Evolutionary conservation across 2,888 invertebrate species (phyloP).

Genomic region (Xanthia togata): DNA sequence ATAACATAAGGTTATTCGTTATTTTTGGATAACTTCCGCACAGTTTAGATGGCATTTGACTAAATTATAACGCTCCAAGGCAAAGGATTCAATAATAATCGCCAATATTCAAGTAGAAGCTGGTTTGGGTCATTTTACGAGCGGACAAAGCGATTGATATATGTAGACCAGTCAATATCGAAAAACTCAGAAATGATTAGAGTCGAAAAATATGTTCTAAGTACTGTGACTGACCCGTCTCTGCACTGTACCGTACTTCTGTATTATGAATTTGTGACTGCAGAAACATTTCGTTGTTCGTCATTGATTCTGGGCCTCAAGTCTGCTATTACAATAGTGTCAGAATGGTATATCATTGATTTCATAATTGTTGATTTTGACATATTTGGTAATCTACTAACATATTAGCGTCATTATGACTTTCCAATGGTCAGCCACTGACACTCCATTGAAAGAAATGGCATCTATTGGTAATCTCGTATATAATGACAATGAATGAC

Average conservation of each 20-base stretch:
- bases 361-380: too few relatives aligned
- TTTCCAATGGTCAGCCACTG: too few relatives aligned
- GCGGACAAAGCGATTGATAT: not conserved
- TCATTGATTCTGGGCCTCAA: too few relatives aligned
- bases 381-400: too few relatives aligned
- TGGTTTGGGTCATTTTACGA: not conserved
- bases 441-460: too few relatives aligned
- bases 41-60: constrained; percentile 5
- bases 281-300: too few relatives aligned
- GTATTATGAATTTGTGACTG: not conserved
- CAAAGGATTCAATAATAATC: not conserved
- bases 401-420: too few relatives aligned
- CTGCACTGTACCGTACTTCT: not conserved
- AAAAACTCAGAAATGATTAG: not conserved
- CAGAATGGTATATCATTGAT: too few relatives aligned
- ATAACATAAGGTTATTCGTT: constrained; percentile 23
- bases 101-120: not conserved
- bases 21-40: constrained; percentile 34
- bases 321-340: too few relatives aligned
- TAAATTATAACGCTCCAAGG: constrained; percentile 12
- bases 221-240: not conserved
- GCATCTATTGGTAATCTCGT: too few relatives aligned
- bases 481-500: too few relatives aligned
- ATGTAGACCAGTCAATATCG: not conserved
- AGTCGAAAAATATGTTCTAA: not conserved